Base-by-base conservation (phyloP, 2,888 invertebrate species). In the Pristionchus mayeri region DNA sequence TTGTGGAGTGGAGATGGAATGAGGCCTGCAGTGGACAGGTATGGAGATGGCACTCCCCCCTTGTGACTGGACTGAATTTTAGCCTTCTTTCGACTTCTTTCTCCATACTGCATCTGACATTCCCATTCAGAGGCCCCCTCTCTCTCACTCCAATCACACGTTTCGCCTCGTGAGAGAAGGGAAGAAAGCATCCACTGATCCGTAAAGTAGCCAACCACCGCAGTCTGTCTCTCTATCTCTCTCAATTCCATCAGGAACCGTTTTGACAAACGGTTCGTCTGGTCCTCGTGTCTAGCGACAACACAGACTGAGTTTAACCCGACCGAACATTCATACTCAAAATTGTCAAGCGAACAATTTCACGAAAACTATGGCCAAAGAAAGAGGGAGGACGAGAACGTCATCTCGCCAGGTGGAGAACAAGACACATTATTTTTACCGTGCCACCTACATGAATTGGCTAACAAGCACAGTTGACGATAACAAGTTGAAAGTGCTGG, bases 131-230 rank as follows among this genome's bases (percentile, higher is more conserved):
- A 30, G 37, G 21, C 37, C 37, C 37, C 7, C 37, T 34, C 54
- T 13, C 9, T 54, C 54, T 18, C 54, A 21, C 54, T 4, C 54
- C 37, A 67, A 67, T 67, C 67, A 34, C 67, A 67, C 37, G 34
- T 67, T 40, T 67, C 67, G 67, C 37, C 67, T 67, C 67, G 37
- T 40, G 67, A 67, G 67, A 67, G 67, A 67, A 30, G 30, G 18
- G 30, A 60, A 30, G 60, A 27, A 44, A 13, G 13, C 44, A 24
- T 6, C 4, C 40, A 67, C 18, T 67, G 67, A 67, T 67, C 67
- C 67, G 67, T 67, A 67, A 67, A 67, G 37, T 67, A n/a, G 40
- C 67, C 40, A 34, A 7, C n/a, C 13, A 44, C 7, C 13, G 44
- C 44, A 9, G 44, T 67, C 67, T 34, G 37, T 67, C 67, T 40